Evolutionary conservation across 2,888 invertebrate genomes (phyloP).

Genomic region (Ypsolopha sequella): DNA sequence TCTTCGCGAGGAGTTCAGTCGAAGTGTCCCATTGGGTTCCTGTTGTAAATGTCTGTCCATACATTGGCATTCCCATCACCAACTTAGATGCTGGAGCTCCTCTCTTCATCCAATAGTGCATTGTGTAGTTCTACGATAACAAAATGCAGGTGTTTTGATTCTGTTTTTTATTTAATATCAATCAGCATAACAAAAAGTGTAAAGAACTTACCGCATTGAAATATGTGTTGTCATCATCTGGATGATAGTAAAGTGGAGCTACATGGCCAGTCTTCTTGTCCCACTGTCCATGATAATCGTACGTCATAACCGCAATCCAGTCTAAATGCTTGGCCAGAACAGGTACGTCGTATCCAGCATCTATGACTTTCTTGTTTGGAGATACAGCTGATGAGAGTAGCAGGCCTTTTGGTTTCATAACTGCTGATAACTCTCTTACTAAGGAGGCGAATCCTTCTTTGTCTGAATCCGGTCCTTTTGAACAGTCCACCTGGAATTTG

Average conservation of each 20-base stretch:
- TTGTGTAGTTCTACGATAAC: conserved; percentile 79
- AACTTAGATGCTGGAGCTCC: conserved; percentile 86
- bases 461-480: conserved; percentile 86
- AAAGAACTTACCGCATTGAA: conserved; percentile 80
- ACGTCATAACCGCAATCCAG: conserved; percentile 94
- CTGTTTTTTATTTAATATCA: neutral
- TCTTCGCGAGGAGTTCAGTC: conserved; percentile 51
- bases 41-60: conserved; percentile 86
- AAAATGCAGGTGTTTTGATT: conserved; percentile 7
- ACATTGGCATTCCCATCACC: conserved; percentile 90
- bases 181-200: neutral
- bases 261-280: conserved; percentile 93
- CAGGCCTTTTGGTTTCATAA: conserved; percentile 75
- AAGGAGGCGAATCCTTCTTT: conserved; percentile 83
- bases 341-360: conserved; percentile 87
- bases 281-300: conserved; percentile 94
- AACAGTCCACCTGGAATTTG: conserved; percentile 80
- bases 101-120: conserved; percentile 89
- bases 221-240: conserved; percentile 83
- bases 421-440: conserved; percentile 78
- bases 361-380: conserved; percentile 89
- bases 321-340: conserved; percentile 81
- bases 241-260: conserved; percentile 86
- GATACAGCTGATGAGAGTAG: conserved; percentile 88
- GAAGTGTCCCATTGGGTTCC: conserved; percentile 25